phyloP scores from a whole-genome alignment of 2,113 vertebrate genomes.

The Collichthys lucidus region DNA sequence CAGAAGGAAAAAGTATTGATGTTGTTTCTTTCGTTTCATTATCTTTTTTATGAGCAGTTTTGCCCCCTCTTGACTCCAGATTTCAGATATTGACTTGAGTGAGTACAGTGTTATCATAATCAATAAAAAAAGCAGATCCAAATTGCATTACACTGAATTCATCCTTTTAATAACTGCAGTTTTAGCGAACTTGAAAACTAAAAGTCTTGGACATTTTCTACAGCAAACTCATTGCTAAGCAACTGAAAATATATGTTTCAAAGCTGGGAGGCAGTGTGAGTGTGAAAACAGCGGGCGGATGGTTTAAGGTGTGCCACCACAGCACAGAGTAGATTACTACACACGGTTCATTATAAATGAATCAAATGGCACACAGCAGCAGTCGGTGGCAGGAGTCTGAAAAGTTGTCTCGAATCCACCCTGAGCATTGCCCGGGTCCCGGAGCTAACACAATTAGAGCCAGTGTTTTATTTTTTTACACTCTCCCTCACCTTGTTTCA shows the following conservation, averaged over 20 bases:
- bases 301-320: constrained; percentile 10
- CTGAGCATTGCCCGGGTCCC: background rate
- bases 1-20: background rate
- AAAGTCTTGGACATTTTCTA: background rate
- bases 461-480: background rate
- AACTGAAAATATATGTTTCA: background rate
- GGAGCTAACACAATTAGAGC: background rate
- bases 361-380: background rate
- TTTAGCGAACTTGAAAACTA: background rate
- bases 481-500: background rate
- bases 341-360: background rate
- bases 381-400: background rate
- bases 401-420: background rate
- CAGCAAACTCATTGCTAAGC: constrained; percentile 10
- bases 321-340: background rate
- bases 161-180: background rate
- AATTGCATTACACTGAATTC: background rate
- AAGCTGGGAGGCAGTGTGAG: background rate
- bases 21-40: background rate
- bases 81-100: background rate
- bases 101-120: background rate
- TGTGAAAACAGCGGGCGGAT: constrained; percentile 13
- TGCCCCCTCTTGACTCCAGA: background rate
- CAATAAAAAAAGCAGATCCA: background rate
- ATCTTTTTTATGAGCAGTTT: background rate